These are phyloP conservation scores for Chelon auratus DNA, from an alignment of 2,797 vertebrate genomes.

Conservation along the genomic window DNA sequence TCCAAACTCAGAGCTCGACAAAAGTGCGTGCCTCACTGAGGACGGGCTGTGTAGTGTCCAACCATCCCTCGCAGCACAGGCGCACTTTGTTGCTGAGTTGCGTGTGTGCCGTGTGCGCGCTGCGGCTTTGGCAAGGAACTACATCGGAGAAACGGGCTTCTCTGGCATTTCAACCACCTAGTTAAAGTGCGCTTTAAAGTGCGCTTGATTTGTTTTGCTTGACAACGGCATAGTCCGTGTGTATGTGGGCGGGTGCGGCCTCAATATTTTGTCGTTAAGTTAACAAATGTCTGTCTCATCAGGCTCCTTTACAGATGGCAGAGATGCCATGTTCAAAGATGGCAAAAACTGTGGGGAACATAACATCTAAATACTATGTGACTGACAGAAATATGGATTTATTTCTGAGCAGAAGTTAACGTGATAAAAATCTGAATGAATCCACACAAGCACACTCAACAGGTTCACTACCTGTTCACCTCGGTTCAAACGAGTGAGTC, in stretches of 20 bases:
- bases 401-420: neutral
- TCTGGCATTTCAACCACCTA: slow-evolving; percentile 19
- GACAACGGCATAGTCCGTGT: neutral
- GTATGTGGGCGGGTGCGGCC: neutral
- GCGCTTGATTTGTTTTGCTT: slow-evolving; percentile 23
- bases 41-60: slow-evolving; percentile 29
- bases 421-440: neutral
- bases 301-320: neutral
- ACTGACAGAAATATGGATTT: no score
- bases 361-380: no score
- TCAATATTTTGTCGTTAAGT: slow-evolving; percentile 3
- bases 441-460: neutral
- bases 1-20: slow-evolving; percentile 14
- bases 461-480: slow-evolving; percentile 3
- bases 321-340: neutral
- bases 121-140: slow-evolving; percentile 19
- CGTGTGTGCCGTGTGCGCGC: slow-evolving; percentile 35
- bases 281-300: neutral
- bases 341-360: neutral
- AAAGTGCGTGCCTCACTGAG: slow-evolving; percentile 31
- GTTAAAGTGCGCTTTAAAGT: slow-evolving; percentile 41
- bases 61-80: slow-evolving; percentile 67
- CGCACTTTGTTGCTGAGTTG: slow-evolving; percentile 54
- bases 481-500: slow-evolving; percentile 19
- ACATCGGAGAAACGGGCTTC: slow-evolving; percentile 31